Evolutionary conservation across 2,113 vertebrate genomes (phyloP).

Genomic region (Albula glossodonta): DNA sequence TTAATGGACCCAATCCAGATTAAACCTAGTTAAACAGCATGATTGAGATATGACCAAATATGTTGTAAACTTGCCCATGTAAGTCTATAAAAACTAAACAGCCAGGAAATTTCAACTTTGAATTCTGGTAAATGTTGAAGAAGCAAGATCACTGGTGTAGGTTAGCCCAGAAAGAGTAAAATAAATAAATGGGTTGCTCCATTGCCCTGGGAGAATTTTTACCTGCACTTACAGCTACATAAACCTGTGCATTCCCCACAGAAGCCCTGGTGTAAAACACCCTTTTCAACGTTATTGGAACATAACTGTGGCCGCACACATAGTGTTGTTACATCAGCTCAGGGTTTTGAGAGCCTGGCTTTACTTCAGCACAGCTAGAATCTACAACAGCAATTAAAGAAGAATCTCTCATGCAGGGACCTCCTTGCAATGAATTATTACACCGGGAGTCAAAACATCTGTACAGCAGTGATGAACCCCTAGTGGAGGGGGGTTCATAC

Average conservation of each 20-base stretch:
- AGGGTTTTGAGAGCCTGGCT: not conserved
- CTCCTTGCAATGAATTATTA: not conserved
- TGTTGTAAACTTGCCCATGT: not conserved
- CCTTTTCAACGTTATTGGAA: not conserved
- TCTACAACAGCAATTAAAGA: not conserved
- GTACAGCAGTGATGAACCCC: not conserved
- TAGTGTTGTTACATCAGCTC: not conserved
- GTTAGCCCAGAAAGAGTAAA: not conserved
- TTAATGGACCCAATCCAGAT: not conserved
- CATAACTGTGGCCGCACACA: not conserved
- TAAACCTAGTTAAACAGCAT: not conserved
- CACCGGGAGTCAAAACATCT: not conserved
- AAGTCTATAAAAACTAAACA: not conserved
- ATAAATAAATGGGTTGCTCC: not conserved
- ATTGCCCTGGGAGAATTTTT: not conserved
- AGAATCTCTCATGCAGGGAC: not conserved
- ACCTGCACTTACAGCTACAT: not conserved
- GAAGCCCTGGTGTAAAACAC: not conserved
- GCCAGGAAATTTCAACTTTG: not conserved
- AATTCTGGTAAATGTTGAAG: not conserved
- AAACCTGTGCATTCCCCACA: not conserved
- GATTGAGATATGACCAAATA: not conserved
- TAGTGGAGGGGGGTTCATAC: not conserved
- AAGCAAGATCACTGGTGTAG: not conserved
- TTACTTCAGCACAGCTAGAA: not conserved